These are phyloP conservation scores for Phengaris arion DNA, from an alignment of 2,888 invertebrate species.

Conservation along the genomic window DNA sequence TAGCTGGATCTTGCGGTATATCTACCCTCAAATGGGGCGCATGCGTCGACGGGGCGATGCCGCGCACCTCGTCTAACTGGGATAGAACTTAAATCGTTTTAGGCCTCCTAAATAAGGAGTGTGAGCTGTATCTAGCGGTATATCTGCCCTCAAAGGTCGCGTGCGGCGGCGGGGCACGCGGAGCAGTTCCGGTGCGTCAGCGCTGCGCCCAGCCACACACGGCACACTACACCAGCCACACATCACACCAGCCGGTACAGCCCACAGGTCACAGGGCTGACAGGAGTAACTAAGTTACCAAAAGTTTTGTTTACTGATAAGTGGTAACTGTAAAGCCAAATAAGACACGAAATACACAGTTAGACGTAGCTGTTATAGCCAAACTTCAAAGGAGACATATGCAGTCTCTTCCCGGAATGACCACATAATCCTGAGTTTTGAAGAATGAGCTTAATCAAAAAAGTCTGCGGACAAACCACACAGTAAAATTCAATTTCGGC, in stretches of 20 bases:
- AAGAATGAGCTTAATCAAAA: no score
- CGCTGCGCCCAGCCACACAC: not conserved
- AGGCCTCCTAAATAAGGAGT: not conserved
- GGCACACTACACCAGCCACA: not conserved
- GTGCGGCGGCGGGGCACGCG: slow-evolving; percentile 16
- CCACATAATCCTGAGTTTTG: no score
- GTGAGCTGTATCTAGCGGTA: not conserved
- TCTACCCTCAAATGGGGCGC: not conserved
- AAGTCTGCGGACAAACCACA: no score
- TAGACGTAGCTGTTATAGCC: no score
- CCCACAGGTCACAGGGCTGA: not conserved
- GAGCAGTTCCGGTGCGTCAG: slow-evolving; percentile 21
- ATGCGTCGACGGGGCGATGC: not conserved
- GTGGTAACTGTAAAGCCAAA: no score
- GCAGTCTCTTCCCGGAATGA: no score
- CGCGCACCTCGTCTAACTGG: no score
- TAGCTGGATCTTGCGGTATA: no score
- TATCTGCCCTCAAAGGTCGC: not conserved
- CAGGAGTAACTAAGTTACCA: not conserved
- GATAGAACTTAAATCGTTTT: not conserved
- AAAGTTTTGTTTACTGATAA: no score
- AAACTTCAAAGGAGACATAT: no score
- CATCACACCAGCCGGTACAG: not conserved
- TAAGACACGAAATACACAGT: no score
- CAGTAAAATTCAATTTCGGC: no score